Percentiles rank a stretch among this genome's conserved stretches.
These are phyloP conservation scores for Zaprionus bogoriensis DNA, from an alignment of 2,888 invertebrate genomes.

Conservation along the genomic window DNA sequence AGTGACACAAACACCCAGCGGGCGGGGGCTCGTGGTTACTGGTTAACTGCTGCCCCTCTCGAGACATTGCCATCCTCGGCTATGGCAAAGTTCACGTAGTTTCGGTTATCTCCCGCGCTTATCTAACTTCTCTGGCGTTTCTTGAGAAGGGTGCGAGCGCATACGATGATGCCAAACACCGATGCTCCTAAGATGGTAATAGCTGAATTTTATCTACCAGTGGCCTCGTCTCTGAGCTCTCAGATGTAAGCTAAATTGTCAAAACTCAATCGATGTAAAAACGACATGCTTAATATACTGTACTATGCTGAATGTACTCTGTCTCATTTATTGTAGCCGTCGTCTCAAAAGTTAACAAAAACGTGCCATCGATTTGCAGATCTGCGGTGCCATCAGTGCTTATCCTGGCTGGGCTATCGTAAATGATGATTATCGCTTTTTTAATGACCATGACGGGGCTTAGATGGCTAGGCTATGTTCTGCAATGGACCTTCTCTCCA, in stretches of 20 bases:
- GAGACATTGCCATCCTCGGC: slow-evolving; percentile 3
- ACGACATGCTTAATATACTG: not conserved
- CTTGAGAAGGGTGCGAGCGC: not conserved
- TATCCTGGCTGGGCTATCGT: not conserved
- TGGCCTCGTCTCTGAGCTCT: slow-evolving; percentile 1
- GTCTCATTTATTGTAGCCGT: too few species aligned
- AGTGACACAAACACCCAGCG: too few species aligned
- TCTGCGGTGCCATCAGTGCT: too few species aligned
- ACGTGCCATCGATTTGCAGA: too few species aligned
- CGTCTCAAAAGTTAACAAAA: too few species aligned
- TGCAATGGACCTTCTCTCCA: not conserved
- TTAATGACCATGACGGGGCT: not conserved
- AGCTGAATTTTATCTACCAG: not conserved
- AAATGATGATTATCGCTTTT: not conserved
- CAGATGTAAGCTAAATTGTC: not conserved
- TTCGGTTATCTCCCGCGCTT: not conserved
- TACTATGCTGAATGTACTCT: not conserved
- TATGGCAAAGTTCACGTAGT: not conserved
- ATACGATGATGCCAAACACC: not conserved
- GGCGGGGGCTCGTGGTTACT: too few species aligned
- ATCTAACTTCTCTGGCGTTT: not conserved
- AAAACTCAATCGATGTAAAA: not conserved
- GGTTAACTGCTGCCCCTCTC: slow-evolving; percentile 4
- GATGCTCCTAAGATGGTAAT: not conserved
- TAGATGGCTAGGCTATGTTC: not conserved